Conservation (phyloP, 2,113 vertebrate species). For the Vireo altiloquus region DNA sequence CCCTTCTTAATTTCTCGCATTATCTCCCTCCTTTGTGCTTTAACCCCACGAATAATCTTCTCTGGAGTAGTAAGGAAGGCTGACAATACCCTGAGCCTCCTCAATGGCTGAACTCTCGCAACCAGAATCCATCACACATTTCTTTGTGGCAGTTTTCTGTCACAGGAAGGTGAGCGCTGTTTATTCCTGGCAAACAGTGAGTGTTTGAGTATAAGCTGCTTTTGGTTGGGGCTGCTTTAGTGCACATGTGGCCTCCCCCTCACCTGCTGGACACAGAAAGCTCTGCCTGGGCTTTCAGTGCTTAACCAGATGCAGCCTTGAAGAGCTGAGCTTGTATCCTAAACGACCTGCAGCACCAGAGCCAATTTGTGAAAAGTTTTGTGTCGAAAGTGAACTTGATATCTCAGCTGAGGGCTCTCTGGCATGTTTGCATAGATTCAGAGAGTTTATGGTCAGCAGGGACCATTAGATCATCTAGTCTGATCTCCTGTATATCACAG, state of each 20-base stretch:
- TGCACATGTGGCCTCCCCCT: not conserved
- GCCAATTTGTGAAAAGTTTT: slow-evolving; percentile 60
- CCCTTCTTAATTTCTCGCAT: not conserved
- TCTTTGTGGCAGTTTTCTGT: not conserved
- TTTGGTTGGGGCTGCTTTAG: not conserved
- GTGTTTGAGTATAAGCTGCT: not conserved
- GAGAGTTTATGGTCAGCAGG: slow-evolving; percentile 48
- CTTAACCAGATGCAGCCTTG: slow-evolving; percentile 31
- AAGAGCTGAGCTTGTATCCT: slow-evolving; percentile 18
- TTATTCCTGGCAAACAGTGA: not conserved
- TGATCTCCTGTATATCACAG: slow-evolving; percentile 65
- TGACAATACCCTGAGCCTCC: not conserved
- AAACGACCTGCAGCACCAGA: slow-evolving; percentile 9
- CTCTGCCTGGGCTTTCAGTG: not conserved
- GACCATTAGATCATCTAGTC: slow-evolving; percentile 65
- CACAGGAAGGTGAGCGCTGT: not conserved
- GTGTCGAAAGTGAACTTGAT: slow-evolving; percentile 57
- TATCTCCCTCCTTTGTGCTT: not conserved
- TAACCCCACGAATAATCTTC: not conserved
- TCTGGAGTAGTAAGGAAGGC: not conserved
- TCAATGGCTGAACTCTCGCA: not conserved
- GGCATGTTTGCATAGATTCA: slow-evolving; percentile 57
- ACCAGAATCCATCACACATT: not conserved
- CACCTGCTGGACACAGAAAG: not conserved
- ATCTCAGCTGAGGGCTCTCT: slow-evolving; percentile 63